phyloP scores from a whole-genome alignment of 2,113 vertebrate species.

The Excalfactoria chinensis region DNA sequence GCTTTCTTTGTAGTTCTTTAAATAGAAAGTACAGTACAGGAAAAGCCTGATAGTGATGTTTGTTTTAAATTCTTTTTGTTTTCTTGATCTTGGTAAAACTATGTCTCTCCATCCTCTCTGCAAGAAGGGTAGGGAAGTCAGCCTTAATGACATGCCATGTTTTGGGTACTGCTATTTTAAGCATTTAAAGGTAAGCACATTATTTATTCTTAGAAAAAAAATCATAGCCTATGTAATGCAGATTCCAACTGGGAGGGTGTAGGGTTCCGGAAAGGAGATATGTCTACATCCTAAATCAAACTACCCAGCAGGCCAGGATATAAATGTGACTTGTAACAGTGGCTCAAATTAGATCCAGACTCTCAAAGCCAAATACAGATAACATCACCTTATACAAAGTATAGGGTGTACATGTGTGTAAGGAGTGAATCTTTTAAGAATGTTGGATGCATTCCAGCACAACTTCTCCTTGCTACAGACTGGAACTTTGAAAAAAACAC shows the following conservation, averaged over 20 bases:
- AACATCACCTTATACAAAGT: conserved; percentile 64
- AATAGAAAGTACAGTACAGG: background rate
- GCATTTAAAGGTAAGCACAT: conserved; percentile 25
- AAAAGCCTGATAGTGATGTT: background rate
- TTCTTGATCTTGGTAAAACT: conserved; percentile 15
- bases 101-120: background rate
- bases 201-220: conserved; percentile 62
- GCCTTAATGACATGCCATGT: conserved; percentile 8
- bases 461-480: background rate
- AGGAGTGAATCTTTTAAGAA: background rate
- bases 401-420: background rate
- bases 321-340: conserved; percentile 66
- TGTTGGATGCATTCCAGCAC: background rate
- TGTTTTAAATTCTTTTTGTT: conserved; percentile 45
- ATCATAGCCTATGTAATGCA: conserved; percentile 52
- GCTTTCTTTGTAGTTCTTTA: conserved; percentile 41
- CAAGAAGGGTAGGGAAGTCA: background rate
- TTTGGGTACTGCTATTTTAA: conserved; percentile 51
- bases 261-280: conserved; percentile 59
- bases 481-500: conserved; percentile 54
- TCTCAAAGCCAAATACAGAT: conserved; percentile 62
- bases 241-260: conserved; percentile 63
- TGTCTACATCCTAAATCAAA: conserved; percentile 72
- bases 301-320: conserved; percentile 68
- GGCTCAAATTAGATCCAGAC: conserved; percentile 76